phyloP scores from a whole-genome alignment of 2,888 invertebrate species.

The Drosophila birchii region DNA sequence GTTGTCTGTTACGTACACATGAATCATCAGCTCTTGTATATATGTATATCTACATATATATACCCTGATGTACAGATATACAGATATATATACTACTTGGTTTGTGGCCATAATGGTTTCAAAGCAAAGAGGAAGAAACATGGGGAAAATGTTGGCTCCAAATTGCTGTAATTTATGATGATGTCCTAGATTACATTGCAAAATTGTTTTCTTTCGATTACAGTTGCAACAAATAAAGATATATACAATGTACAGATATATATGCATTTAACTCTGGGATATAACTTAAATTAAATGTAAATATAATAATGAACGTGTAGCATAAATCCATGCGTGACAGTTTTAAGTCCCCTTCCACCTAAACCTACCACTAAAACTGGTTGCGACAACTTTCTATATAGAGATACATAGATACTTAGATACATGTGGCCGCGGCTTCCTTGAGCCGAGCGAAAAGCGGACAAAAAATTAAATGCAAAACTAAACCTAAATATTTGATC shows the following conservation, averaged over 20 bases:
- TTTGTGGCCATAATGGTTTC: slow-evolving; percentile 55
- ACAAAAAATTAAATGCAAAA: slow-evolving; percentile 62
- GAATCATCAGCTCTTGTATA: slow-evolving; percentile 25
- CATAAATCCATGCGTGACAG: slow-evolving; percentile 78
- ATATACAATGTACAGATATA: slow-evolving; percentile 14
- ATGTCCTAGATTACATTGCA: slow-evolving; percentile 82
- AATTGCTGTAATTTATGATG: slow-evolving; percentile 83
- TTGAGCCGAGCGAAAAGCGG: slow-evolving; percentile 54
- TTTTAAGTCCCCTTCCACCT: slow-evolving; percentile 18
- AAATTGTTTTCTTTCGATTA: slow-evolving; percentile 83
- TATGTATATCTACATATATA: neutral
- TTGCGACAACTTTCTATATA: slow-evolving; percentile 77
- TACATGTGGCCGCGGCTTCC: slow-evolving; percentile 45
- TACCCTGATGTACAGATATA: neutral
- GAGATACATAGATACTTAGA: slow-evolving; percentile 50
- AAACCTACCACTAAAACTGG: slow-evolving; percentile 63
- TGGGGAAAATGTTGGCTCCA: slow-evolving; percentile 67
- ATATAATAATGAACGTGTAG: slow-evolving; percentile 74
- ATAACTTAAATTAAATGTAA: slow-evolving; percentile 76
- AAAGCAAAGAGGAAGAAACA: slow-evolving; percentile 43
- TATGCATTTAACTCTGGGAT: slow-evolving; percentile 9
- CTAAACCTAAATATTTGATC: slow-evolving; percentile 73
- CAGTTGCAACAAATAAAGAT: slow-evolving; percentile 24
- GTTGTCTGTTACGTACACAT: slow-evolving; percentile 46
- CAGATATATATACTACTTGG: slow-evolving; percentile 17